Percentiles rank a stretch among this genome's conserved stretches.
phyloP scores from a whole-genome alignment of 1,140 invertebrate genomes.

The Cylas formicarius region DNA sequence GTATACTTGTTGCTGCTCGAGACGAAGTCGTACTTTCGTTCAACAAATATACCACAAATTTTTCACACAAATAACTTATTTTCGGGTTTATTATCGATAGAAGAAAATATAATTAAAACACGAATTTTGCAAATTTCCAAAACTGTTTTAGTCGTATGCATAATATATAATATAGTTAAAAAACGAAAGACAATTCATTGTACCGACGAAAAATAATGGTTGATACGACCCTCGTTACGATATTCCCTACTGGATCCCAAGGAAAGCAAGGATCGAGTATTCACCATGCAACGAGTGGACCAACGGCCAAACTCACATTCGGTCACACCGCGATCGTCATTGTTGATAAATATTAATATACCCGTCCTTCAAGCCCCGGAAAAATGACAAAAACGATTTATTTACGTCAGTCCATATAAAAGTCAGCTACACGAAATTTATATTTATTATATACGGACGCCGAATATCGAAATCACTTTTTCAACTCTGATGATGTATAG shows the following conservation, averaged over 20 bases:
- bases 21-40: too few relatives aligned
- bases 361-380: slow-evolving; percentile 6
- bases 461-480: slow-evolving; percentile 12
- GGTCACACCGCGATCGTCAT: slow-evolving; percentile 9
- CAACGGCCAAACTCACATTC: too few relatives aligned
- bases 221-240: too few relatives aligned
- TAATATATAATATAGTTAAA: neutral
- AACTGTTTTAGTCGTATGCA: too few relatives aligned
- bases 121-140: too few relatives aligned
- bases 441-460: slow-evolving; percentile 21
- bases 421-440: slow-evolving; percentile 21
- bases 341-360: slow-evolving; percentile 19
- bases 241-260: too few relatives aligned
- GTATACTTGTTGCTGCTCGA: too few relatives aligned
- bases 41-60: too few relatives aligned
- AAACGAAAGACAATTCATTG: neutral
- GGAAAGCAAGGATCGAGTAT: slow-evolving; percentile 3
- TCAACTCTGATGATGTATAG: neutral
- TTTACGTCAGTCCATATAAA: slow-evolving; percentile 21
- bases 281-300: too few relatives aligned
- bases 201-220: neutral
- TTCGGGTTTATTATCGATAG: too few relatives aligned
- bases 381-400: slow-evolving; percentile 20
- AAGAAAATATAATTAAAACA: too few relatives aligned
- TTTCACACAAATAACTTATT: too few relatives aligned